Base-by-base conservation (phyloP, 2,797 vertebrate species). In the Coracias cyanogaster region DNA sequence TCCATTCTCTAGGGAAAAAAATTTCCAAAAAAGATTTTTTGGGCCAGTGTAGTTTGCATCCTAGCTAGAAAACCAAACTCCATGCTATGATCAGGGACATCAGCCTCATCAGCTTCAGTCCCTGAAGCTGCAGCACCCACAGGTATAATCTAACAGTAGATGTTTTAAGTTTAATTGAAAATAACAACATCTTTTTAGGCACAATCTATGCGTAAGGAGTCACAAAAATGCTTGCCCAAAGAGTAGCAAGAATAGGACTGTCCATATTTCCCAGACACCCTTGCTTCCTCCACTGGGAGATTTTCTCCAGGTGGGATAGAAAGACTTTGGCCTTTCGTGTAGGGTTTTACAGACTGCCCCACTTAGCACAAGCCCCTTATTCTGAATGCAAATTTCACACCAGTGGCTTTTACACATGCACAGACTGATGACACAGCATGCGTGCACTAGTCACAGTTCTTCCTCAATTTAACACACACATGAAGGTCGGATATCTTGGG, bases 301-400 rank as follows among this genome's bases (percentile, higher is more conserved):
- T 64, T 89, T 93, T 77, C 41, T 92, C 60, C 95, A 97, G 95
- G 93, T 97, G 71, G 71, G 74, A 82, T 80, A 72, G 84, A 89
- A 55, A 66, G 81, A n/a, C 78, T 89, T 61, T 37, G 71, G 35
- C 71, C 67, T 88, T 95, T 91, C 91, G 82, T 93, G 51, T 66
- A 5, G 51, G 24, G 35, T 64, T 87, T 48, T 77, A 33, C 43
- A 66, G 95, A 64, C 86, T 70, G 67, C 74, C 64, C 64, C 67
- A 24, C 78, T 87, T 70, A n/a, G 41, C 0, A 0, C 0, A 0
- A 92, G 84, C 62, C 78, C 69, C 94, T 93, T 82, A n/a, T 81
- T 85, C 84, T 82, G 74, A 92, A 94, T 85, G 93, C 82, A 91
- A 12, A 92, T 94, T 91, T 94, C 95, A 92, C 94, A 92, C 82